These are phyloP conservation scores for Aphelinus certus DNA, from an alignment of 1,140 invertebrate genomes.

Conservation along the genomic window DNA sequence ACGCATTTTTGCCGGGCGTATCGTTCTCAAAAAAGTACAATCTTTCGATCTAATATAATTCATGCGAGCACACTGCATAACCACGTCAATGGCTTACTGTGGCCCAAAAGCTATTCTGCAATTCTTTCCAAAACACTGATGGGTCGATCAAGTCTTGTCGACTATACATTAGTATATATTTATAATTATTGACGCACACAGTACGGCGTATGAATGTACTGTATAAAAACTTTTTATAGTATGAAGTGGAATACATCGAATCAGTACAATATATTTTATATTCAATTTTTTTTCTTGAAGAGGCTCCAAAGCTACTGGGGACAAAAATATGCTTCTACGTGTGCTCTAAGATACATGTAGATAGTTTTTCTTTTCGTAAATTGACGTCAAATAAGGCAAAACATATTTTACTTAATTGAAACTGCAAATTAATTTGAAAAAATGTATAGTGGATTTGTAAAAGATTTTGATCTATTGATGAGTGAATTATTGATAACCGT, in stretches of 20 bases:
- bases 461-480: too few species aligned
- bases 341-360: too few species aligned
- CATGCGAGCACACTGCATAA: neutral
- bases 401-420: too few species aligned
- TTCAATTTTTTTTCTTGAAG: slow-evolving; percentile 16
- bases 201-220: slow-evolving; percentile 1
- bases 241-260: slow-evolving; percentile 19
- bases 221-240: slow-evolving; percentile 41
- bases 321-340: too few species aligned
- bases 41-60: neutral
- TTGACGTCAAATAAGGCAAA: too few species aligned
- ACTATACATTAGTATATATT: slow-evolving; percentile 7
- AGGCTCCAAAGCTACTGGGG: slow-evolving; percentile 22
- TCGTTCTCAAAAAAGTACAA: slow-evolving; percentile 25
- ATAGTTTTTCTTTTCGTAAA: too few species aligned
- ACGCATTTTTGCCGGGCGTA: slow-evolving; percentile 31
- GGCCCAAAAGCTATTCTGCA: neutral
- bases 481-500: too few species aligned
- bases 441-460: too few species aligned
- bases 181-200: neutral
- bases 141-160: neutral
- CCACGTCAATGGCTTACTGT: neutral
- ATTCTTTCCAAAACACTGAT: neutral
- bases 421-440: too few species aligned
- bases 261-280: slow-evolving; percentile 4